Evolutionary conservation across 2,888 invertebrate species (phyloP).

Genomic region (Amitus sp.): DNA sequence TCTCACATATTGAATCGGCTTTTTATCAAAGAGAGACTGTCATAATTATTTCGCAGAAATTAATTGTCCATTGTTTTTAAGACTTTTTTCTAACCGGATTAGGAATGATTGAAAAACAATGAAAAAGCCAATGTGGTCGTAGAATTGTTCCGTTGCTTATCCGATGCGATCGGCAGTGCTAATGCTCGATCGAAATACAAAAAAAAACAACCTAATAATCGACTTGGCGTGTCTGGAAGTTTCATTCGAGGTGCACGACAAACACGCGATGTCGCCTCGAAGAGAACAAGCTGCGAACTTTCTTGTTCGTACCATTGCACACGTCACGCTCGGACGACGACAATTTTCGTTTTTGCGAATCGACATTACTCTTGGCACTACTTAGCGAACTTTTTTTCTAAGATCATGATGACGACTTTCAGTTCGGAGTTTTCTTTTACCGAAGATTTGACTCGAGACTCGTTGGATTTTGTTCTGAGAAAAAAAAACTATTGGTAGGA

Average conservation of each 20-base stretch:
- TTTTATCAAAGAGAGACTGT: background rate
- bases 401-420: no score
- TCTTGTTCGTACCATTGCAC: conserved; percentile 42
- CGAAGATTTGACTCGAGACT: no score
- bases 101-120: background rate
- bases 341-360: conserved; percentile 38
- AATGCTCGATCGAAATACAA: conserved; percentile 35
- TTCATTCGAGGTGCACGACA: conserved; percentile 29
- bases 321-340: conserved; percentile 43
- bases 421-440: no score
- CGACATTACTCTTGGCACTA: conserved; percentile 34
- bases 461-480: no score
- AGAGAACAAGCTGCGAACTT: conserved; percentile 28
- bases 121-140: background rate
- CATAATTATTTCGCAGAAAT: background rate
- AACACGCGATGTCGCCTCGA: conserved; percentile 34
- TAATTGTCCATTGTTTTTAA: background rate
- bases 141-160: conserved; percentile 1
- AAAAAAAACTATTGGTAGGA: no score
- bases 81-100: background rate
- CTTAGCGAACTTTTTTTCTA: conserved; percentile 32
- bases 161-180: conserved; percentile 25
- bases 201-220: conserved; percentile 36
- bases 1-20: background rate
- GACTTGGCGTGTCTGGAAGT: conserved; percentile 32